Percentiles rank a stretch among this genome's conserved stretches.
Conservation (phyloP, 2,888 invertebrate genomes). For the Mythimna ferrago region DNA sequence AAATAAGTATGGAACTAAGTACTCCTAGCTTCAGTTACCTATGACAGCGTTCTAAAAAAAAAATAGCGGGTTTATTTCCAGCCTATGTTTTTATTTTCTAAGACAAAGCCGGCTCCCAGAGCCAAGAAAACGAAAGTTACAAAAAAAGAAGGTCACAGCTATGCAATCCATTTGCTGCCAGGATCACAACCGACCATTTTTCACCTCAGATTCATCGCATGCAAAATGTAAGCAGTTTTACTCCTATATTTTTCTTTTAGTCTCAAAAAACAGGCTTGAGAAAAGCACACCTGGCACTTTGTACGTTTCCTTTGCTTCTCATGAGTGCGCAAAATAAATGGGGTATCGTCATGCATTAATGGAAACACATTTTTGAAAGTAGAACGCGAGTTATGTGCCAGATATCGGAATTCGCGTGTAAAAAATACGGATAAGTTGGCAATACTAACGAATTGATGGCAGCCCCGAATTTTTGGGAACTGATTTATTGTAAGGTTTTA, state of each 20-base stretch:
- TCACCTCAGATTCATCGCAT: conserved; percentile 24
- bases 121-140: not conserved
- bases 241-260: conserved; percentile 27
- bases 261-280: conserved; percentile 23
- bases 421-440: conserved; percentile 52
- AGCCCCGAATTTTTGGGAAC: conserved; percentile 19
- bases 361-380: conserved; percentile 45
- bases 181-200: conserved; percentile 40
- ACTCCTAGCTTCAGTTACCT: not conserved
- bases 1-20: not conserved
- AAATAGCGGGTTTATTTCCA: not conserved
- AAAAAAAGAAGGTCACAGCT: conserved; percentile 8
- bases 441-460: conserved; percentile 47
- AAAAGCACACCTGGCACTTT: conserved; percentile 46
- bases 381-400: conserved; percentile 43
- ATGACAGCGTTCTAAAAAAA: not conserved
- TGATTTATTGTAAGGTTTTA: conserved; percentile 44
- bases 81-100: not conserved
- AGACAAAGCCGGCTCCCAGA: not conserved
- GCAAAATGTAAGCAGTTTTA: conserved; percentile 37
- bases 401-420: conserved; percentile 38
- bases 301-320: conserved; percentile 28
- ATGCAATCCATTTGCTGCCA: conserved; percentile 37
- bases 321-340: conserved; percentile 48
- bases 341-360: conserved; percentile 50